phyloP scores from a whole-genome alignment of 2,888 invertebrate species.

The Myopa testacea region DNA sequence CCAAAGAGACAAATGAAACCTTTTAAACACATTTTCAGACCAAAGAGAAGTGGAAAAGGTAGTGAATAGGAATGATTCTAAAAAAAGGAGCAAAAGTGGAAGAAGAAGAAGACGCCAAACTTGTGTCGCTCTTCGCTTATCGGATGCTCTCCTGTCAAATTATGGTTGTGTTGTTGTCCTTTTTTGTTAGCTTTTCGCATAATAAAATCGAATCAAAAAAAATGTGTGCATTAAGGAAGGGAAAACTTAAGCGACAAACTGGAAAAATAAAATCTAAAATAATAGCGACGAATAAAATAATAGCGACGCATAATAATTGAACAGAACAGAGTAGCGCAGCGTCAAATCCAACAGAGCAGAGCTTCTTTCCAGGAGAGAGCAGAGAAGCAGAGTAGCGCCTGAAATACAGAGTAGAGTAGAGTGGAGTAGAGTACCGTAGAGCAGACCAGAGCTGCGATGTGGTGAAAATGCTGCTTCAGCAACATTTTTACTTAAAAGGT shows the following conservation, averaged over 20 bases:
- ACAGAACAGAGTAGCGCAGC: background rate
- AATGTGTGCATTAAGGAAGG: background rate
- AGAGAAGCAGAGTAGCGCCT: no score
- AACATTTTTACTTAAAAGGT: slow-evolving; percentile 21
- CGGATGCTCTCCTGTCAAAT: background rate
- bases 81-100: background rate
- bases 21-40: no score
- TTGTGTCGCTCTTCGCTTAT: no score
- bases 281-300: background rate
- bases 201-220: background rate
- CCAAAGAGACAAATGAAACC: slow-evolving; percentile 1
- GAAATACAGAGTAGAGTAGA: no score
- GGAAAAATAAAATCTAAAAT: background rate
- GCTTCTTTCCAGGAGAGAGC: no score
- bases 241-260: slow-evolving; percentile 18
- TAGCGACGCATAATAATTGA: background rate
- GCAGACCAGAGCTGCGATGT: no score
- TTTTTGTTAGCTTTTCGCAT: background rate
- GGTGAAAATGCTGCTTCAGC: background rate
- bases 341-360: no score
- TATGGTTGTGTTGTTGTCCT: background rate
- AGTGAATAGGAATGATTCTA: background rate
- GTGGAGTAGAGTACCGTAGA: no score
- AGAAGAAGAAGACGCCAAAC: no score
- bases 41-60: background rate